A percentile compares a stretch with the other conserved stretches of the same genome.
Conservation (phyloP, 2,888 invertebrate genomes). For the Macaria liturata region DNA sequence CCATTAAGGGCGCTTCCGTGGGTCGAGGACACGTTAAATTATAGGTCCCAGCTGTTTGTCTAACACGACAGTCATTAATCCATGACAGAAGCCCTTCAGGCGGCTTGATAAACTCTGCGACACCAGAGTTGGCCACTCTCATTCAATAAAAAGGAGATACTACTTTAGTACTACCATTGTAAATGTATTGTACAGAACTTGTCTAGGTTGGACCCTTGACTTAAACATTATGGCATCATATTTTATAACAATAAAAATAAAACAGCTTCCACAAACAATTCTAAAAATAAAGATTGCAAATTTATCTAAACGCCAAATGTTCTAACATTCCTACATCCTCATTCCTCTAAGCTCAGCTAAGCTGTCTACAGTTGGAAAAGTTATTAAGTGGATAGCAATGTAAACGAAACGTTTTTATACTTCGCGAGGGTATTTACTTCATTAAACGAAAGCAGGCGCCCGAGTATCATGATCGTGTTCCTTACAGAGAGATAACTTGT, state of each 20-base stretch:
- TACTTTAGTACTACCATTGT: too few relatives aligned
- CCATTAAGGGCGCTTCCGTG: too few relatives aligned
- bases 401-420: slow-evolving; percentile 36
- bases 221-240: slow-evolving; percentile 1
- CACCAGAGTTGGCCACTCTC: too few relatives aligned
- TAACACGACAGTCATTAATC: too few relatives aligned
- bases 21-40: too few relatives aligned
- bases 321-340: neutral
- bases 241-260: slow-evolving; percentile 4
- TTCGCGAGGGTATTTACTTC: slow-evolving; percentile 41
- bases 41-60: too few relatives aligned
- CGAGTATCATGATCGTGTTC: slow-evolving; percentile 20
- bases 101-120: too few relatives aligned
- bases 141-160: too few relatives aligned
- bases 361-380: slow-evolving; percentile 16
- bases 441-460: slow-evolving; percentile 36
- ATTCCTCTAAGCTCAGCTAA: slow-evolving; percentile 9
- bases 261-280: too few relatives aligned
- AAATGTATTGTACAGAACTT: too few relatives aligned
- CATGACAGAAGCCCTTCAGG: too few relatives aligned
- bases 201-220: neutral
- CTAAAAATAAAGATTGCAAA: too few relatives aligned
- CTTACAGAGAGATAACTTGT: slow-evolving; percentile 1
- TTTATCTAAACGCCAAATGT: neutral
- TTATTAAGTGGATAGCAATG: slow-evolving; percentile 27